Conservation (phyloP, 92 coral and sea anemone species). For the Isaurus tuberculatus region DNA sequence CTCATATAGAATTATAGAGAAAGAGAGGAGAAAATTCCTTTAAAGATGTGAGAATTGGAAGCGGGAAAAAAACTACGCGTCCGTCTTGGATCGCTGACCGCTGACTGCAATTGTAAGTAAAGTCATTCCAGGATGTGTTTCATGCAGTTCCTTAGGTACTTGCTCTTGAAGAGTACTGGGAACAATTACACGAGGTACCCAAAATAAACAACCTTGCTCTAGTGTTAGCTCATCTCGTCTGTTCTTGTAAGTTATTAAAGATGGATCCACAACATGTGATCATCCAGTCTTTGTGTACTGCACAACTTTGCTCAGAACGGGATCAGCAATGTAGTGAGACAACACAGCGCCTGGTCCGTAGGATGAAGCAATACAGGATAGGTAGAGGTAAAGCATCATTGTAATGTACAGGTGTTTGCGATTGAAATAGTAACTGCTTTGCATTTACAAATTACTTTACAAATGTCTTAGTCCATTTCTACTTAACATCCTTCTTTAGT, state of each 20-base stretch:
- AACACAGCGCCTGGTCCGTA: conserved; percentile 60
- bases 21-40: too few relatives aligned
- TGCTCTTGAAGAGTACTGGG: conserved; percentile 45
- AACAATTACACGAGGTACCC: conserved; percentile 55
- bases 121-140: conserved; percentile 62
- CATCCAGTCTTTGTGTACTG: conserved; percentile 30
- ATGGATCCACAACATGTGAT: conserved; percentile 41
- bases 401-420: conserved; percentile 50
- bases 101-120: too few relatives aligned
- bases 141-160: conserved; percentile 58
- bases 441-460: conserved; percentile 47
- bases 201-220: conserved; percentile 62
- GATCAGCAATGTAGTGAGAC: conserved; percentile 57
- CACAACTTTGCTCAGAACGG: conserved; percentile 34
- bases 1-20: too few relatives aligned
- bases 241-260: conserved; percentile 29
- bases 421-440: conserved; percentile 49
- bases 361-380: conserved; percentile 68
- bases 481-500: conserved; percentile 41
- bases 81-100: too few relatives aligned
- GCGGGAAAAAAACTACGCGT: too few relatives aligned
- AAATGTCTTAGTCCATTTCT: conserved; percentile 34
- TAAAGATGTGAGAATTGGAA: too few relatives aligned
- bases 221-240: conserved; percentile 53
- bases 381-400: conserved; percentile 43